phyloP scores from a whole-genome alignment of 2,888 invertebrate genomes.

The Nebria salina region DNA sequence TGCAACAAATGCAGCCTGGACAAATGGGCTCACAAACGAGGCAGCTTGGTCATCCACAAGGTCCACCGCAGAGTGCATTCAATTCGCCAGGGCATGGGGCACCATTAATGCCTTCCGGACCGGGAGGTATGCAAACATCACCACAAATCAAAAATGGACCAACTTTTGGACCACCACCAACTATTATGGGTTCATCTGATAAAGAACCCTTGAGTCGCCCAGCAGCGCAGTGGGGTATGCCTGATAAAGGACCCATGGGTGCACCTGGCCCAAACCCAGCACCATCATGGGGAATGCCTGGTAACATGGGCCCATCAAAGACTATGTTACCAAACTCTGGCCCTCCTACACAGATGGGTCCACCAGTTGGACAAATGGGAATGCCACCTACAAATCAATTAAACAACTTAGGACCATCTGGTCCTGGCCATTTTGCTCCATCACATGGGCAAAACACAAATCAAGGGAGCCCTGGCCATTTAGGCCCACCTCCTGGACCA shows the following conservation, averaged over 20 bases:
- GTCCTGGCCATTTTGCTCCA: constrained; percentile 16
- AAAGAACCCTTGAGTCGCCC: neutral
- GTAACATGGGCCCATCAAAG: constrained; percentile 8
- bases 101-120: constrained; percentile 16
- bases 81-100: constrained; percentile 10
- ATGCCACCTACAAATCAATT: constrained; percentile 9
- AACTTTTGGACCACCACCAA: constrained; percentile 39
- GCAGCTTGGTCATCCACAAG: constrained; percentile 11
- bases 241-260: constrained; percentile 4
- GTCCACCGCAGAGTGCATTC: constrained; percentile 28
- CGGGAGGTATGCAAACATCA: constrained; percentile 30
- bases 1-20: constrained; percentile 5
- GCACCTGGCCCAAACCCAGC: neutral
- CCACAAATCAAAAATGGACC: constrained; percentile 41
- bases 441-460: constrained; percentile 3
- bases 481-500: constrained; percentile 38
- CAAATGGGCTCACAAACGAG: constrained; percentile 22
- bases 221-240: neutral
- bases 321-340: too few species aligned
- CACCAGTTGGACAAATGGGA: constrained; percentile 36
- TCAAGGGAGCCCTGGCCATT: neutral
- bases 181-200: constrained; percentile 23
- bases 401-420: neutral
- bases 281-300: constrained; percentile 18
- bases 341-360: constrained; percentile 19